Conservation (phyloP, 2,113 vertebrate genomes). For the Ovis canadensis region DNA sequence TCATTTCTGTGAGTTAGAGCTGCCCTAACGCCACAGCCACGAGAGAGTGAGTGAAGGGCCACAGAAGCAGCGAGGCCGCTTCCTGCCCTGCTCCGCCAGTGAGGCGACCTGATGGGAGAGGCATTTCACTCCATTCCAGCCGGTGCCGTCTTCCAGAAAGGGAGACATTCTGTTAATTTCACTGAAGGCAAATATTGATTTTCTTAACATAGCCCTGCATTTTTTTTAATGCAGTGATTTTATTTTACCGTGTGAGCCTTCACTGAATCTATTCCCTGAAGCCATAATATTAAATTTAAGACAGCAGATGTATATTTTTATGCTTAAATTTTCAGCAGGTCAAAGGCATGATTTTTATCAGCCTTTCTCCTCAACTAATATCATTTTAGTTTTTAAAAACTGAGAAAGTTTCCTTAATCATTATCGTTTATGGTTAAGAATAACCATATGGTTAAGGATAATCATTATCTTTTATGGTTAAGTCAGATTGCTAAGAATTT, state of each 20-base stretch:
- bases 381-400: conserved; percentile 45
- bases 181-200: background rate
- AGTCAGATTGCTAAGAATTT: background rate
- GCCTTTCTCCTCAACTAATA: background rate
- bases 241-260: background rate
- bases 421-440: background rate
- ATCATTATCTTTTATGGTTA: background rate
- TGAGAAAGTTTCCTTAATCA: conserved; percentile 40
- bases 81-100: background rate
- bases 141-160: background rate
- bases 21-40: background rate
- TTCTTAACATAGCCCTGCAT: background rate
- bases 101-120: rapidly evolving
- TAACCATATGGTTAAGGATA: background rate
- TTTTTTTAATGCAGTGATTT: background rate
- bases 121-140: background rate
- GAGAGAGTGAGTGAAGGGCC: background rate
- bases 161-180: background rate
- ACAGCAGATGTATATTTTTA: background rate
- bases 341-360: background rate
- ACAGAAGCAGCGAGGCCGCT: background rate
- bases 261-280: background rate
- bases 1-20: background rate
- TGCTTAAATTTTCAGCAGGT: background rate
- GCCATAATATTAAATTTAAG: background rate